Base-by-base conservation (phyloP, 2,888 invertebrate species). In the Drosophila cracens region DNA sequence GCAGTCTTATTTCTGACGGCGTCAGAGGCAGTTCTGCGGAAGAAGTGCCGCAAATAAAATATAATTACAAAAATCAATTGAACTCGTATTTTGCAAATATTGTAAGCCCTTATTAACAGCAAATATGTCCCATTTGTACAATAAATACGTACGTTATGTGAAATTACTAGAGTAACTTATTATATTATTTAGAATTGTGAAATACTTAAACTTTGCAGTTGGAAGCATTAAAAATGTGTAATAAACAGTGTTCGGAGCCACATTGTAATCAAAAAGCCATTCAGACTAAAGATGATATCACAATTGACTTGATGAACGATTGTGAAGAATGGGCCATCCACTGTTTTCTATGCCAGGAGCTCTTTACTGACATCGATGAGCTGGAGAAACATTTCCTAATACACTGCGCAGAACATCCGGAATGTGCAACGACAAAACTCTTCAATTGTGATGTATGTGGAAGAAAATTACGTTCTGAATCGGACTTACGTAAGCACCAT, bases 351-450 rank as follows among this genome's bases (percentile, higher is more conserved):
- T 75, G 75, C 16, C 60, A 57, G 29, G 6, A 40, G 13, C n/a
- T 18, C 6, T 75, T 72, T 10, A 77, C 66, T 10, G 46, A 77
- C 27, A 51, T 75, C 10, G 72, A 75, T 48, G 66, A 77, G 7
- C 46, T 77, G 38, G 53, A 54, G 11, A 13, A 59, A 7, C 75
- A 76, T 25, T 48, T 78, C 4, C 54, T 29, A 11, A n/a, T 18
- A 2, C 59, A 78, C 10, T 49, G 18, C 7, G 2, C n/a, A 2
- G 58, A 66, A 13, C 8, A 16, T 4, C 7, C 48, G 3, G 27
- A 21, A 7, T 43, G 4, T 11, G 21, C 16, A n/a, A 11, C 18
- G 7, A 4, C 16, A 18, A 31, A 56, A 31, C 25, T 46, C 11
- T 34, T 31, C 16, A 53, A 38, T 10, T 76, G 75, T 6, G 36